Conservation (phyloP, 2,888 invertebrate species). For the Belgica antarctica region DNA sequence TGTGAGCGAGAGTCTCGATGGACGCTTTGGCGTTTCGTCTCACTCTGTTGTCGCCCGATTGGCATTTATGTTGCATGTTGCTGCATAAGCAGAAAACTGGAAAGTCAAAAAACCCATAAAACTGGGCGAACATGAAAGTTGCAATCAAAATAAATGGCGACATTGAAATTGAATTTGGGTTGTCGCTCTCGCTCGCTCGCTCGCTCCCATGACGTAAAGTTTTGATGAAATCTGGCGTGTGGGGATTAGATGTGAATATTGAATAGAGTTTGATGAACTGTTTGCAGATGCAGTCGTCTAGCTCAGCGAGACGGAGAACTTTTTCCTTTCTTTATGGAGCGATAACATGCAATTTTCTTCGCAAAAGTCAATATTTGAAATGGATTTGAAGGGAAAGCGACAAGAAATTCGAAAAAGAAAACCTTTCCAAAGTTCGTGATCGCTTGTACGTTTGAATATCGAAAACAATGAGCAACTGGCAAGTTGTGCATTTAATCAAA, state of each 20-base stretch:
- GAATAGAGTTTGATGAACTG: neutral
- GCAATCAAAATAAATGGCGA: constrained; percentile 25
- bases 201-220: neutral
- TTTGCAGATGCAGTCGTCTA: constrained; percentile 21
- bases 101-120: constrained; percentile 21
- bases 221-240: neutral
- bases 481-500: neutral
- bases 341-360: neutral
- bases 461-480: neutral
- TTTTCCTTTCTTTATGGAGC: neutral
- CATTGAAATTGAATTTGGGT: constrained; percentile 2
- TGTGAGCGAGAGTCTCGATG: neutral
- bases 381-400: no score
- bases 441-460: no score
- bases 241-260: neutral
- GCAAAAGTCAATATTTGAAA: neutral
- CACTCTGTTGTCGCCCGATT: neutral
- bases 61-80: neutral
- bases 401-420: no score
- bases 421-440: no score
- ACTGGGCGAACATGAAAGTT: constrained; percentile 14
- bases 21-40: neutral
- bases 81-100: no score
- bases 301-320: constrained; percentile 13
- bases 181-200: neutral